Evolutionary conservation across 2,113 vertebrate species (phyloP).

Genomic region (Chionis minor): DNA sequence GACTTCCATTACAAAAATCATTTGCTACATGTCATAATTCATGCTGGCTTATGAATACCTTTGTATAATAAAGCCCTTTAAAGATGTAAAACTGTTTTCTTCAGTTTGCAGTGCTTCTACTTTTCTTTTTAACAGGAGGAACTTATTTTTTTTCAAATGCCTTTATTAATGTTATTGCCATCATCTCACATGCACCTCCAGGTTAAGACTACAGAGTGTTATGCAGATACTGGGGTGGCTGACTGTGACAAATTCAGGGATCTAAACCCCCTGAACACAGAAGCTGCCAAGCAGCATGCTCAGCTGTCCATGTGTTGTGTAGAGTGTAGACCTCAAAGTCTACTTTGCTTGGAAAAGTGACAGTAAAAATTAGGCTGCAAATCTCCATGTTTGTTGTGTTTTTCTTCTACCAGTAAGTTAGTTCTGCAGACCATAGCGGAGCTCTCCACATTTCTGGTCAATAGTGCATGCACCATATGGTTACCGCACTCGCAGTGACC

Average conservation of each 20-base stretch:
- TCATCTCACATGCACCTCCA: background rate
- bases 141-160: background rate
- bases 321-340: background rate
- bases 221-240: background rate
- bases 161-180: background rate
- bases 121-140: background rate
- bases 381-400: background rate
- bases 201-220: background rate
- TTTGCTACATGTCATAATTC: background rate
- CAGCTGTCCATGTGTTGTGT: background rate
- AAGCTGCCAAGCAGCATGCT: accelerated
- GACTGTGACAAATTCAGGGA: background rate
- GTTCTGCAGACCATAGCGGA: background rate
- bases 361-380: background rate
- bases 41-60: background rate
- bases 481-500: background rate
- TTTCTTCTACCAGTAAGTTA: background rate
- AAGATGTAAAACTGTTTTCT: background rate
- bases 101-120: background rate
- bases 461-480: background rate
- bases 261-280: background rate
- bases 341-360: background rate
- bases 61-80: background rate
- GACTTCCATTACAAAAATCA: background rate
- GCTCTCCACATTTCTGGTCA: background rate